Evolutionary conservation across 2,113 vertebrate species (phyloP).

Genomic region (Murina feae): DNA sequence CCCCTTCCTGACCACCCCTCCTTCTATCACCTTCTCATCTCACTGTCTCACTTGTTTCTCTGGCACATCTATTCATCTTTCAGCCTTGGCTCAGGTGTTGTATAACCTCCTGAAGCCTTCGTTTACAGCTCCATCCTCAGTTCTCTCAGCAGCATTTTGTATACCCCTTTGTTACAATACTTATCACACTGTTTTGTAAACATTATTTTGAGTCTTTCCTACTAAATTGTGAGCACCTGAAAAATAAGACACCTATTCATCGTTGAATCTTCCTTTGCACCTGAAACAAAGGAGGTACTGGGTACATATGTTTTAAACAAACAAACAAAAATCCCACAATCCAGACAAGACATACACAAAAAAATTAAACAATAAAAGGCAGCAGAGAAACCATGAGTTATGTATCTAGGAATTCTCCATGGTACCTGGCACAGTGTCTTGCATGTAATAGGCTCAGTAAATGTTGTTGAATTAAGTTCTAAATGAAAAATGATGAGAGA

Average conservation of each 20-base stretch:
- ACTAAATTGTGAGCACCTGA: background rate
- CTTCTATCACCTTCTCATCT: background rate
- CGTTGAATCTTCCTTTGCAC: background rate
- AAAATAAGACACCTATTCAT: constrained; percentile 11
- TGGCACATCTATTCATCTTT: background rate
- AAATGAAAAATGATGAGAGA: background rate
- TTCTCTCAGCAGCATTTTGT: background rate
- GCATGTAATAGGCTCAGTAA: background rate
- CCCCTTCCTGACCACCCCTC: background rate
- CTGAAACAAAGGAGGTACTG: constrained; percentile 28
- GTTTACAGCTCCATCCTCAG: background rate
- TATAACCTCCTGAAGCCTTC: background rate
- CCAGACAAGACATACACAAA: constrained; percentile 1
- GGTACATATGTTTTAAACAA: constrained; percentile 3
- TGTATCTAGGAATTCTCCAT: background rate
- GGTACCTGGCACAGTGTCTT: background rate
- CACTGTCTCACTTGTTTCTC: background rate
- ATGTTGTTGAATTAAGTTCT: background rate
- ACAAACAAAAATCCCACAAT: background rate
- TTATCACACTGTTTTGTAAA: constrained; percentile 35
- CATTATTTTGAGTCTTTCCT: constrained; percentile 1
- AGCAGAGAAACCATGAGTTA: background rate
- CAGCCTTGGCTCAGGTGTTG: background rate
- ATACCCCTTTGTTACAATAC: background rate
- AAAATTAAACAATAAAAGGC: constrained; percentile 3